A percentile compares a stretch with the other conserved stretches of the same genome.
Conservation (phyloP, 2,888 invertebrate genomes). For the Nomada flava region DNA sequence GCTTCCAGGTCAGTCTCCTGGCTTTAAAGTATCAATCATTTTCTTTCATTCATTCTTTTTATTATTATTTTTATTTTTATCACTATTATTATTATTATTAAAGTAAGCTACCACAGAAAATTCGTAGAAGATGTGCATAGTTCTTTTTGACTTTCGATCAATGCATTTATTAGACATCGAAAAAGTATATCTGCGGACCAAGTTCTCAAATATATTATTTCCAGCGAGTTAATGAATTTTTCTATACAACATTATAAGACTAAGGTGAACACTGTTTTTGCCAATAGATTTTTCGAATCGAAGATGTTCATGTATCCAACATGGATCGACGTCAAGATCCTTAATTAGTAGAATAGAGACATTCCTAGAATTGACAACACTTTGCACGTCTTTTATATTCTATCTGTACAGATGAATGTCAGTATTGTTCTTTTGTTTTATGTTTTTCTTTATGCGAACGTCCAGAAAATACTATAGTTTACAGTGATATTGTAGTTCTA, state of each 20-base stretch:
- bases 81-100: slow-evolving; percentile 7
- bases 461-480: slow-evolving; percentile 47
- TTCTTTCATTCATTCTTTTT: slow-evolving; percentile 27
- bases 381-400: slow-evolving; percentile 75
- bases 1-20: slow-evolving; percentile 89
- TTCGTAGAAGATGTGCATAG: slow-evolving; percentile 58
- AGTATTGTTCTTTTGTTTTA: slow-evolving; percentile 77
- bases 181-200: neutral
- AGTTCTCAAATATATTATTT: slow-evolving; percentile 36
- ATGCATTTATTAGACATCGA: slow-evolving; percentile 38
- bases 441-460: slow-evolving; percentile 41
- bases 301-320: neutral
- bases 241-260: neutral
- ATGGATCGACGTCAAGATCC: neutral
- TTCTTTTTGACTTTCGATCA: slow-evolving; percentile 30
- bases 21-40: slow-evolving; percentile 74
- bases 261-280: neutral
- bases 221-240: neutral
- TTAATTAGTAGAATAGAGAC: slow-evolving; percentile 35
- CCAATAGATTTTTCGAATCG: neutral
- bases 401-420: slow-evolving; percentile 75
- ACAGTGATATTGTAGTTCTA: slow-evolving; percentile 32
- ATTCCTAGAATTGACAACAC: slow-evolving; percentile 58
- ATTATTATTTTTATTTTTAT: no score
- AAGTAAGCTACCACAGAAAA: slow-evolving; percentile 55